Evolutionary conservation across 2,888 invertebrate genomes (phyloP).

Genomic region (Rotaria socialis): DNA sequence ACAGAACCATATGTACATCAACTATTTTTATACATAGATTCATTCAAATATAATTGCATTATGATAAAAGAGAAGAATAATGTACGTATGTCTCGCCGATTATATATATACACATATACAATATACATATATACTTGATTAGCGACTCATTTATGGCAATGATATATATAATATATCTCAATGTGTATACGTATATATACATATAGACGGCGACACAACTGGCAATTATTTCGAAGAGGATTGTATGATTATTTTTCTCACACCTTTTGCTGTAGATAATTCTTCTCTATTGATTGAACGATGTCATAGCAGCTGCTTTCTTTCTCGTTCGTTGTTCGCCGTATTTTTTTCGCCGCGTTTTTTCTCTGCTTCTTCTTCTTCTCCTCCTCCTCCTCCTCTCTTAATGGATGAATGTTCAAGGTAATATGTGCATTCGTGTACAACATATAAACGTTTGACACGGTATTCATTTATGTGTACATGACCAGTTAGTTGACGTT

Average conservation of each 20-base stretch:
- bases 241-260: neutral
- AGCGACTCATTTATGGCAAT: neutral
- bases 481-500: neutral
- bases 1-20: neutral
- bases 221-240: neutral
- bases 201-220: neutral
- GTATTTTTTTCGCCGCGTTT: neutral
- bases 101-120: neutral
- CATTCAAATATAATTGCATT: neutral
- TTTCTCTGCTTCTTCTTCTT: neutral
- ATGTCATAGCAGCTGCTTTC: neutral
- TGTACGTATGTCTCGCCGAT: neutral
- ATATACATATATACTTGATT: neutral
- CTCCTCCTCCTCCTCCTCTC: neutral
- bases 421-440: neutral
- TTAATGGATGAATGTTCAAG: conserved; percentile 8
- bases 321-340: neutral
- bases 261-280: neutral
- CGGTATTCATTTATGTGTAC: neutral
- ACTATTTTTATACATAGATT: neutral
- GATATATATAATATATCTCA: neutral
- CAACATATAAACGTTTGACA: neutral
- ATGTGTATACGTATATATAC: neutral
- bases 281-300: neutral
- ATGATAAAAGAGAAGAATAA: neutral